These are phyloP conservation scores for Abscondita cerata DNA, from an alignment of 2,888 invertebrate species.

Conservation along the genomic window DNA sequence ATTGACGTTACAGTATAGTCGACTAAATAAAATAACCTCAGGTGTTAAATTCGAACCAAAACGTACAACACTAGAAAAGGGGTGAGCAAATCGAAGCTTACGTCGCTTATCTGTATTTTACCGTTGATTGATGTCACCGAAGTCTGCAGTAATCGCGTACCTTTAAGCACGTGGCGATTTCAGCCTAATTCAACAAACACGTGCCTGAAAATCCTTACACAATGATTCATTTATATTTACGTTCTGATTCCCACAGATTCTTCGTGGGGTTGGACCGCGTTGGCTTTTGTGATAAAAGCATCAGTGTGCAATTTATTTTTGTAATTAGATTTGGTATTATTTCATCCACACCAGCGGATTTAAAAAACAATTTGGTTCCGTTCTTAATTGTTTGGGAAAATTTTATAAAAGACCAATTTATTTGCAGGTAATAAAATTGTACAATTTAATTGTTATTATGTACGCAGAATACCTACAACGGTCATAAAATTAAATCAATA, in stretches of 20 bases:
- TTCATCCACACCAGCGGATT: constrained; percentile 1
- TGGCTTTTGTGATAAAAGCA: constrained; percentile 40
- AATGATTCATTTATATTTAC: constrained; percentile 56
- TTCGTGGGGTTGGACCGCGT: constrained; percentile 22
- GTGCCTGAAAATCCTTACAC: constrained; percentile 54
- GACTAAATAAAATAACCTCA: too few relatives aligned
- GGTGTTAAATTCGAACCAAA: neutral
- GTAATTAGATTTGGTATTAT: constrained; percentile 53
- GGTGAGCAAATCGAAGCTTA: constrained; percentile 46
- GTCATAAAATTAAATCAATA: too few relatives aligned
- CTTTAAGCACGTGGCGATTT: constrained; percentile 53
- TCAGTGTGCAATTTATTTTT: constrained; percentile 54
- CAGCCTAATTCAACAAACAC: constrained; percentile 52
- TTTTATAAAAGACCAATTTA: neutral
- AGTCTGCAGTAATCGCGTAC: constrained; percentile 55
- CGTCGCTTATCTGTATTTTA: constrained; percentile 54
- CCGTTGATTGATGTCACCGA: constrained; percentile 56
- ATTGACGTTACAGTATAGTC: neutral
- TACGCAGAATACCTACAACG: too few relatives aligned
- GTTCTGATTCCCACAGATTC: constrained; percentile 55
- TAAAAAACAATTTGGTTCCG: constrained; percentile 8
- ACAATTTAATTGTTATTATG: too few relatives aligned
- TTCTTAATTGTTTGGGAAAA: constrained; percentile 12
- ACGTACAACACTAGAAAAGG: too few relatives aligned
- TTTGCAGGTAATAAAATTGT: too few relatives aligned